Conservation (phyloP, 1,140 invertebrate species). For the Bombus fervidus region DNA sequence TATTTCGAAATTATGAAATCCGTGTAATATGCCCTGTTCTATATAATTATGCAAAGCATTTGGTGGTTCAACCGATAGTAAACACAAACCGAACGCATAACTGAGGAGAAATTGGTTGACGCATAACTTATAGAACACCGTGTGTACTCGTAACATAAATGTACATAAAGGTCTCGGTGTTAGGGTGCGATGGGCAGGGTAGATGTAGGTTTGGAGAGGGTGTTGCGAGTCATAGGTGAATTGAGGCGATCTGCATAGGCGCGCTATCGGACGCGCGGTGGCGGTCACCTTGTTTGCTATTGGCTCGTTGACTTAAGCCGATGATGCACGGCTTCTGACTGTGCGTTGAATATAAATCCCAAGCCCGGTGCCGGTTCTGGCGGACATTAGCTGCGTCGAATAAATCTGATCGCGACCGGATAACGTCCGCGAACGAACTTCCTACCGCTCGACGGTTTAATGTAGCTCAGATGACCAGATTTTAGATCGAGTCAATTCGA, state of each 20-base stretch:
- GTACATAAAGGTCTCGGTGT: not conserved
- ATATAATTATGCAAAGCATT: too few relatives aligned
- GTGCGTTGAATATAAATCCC: slow-evolving; percentile 62
- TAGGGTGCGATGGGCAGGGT: not conserved
- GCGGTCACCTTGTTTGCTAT: slow-evolving; percentile 58
- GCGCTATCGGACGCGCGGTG: slow-evolving; percentile 39
- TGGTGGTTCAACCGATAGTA: too few relatives aligned
- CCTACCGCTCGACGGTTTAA: slow-evolving; percentile 27
- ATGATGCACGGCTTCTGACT: slow-evolving; percentile 60
- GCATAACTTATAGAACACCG: not conserved
- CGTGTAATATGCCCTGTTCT: too few relatives aligned
- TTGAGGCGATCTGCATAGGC: slow-evolving; percentile 31
- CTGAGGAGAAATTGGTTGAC: not conserved
- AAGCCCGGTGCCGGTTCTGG: not conserved
- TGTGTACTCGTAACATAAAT: not conserved
- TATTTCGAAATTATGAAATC: too few relatives aligned
- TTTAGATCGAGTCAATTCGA: not conserved
- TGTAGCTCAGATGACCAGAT: slow-evolving; percentile 5
- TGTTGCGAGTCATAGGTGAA: slow-evolving; percentile 18
- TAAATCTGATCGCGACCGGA: slow-evolving; percentile 62
- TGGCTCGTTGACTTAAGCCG: slow-evolving; percentile 65
- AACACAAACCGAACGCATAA: too few relatives aligned
- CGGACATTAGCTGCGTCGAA: slow-evolving; percentile 50
- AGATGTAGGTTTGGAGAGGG: not conserved
- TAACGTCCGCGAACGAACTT: slow-evolving; percentile 59